A percentile compares a stretch with the other conserved stretches of the same genome.
These are phyloP conservation scores for Mercenaria mercenaria DNA, from an alignment of 1,140 invertebrate species.

Conservation along the genomic window DNA sequence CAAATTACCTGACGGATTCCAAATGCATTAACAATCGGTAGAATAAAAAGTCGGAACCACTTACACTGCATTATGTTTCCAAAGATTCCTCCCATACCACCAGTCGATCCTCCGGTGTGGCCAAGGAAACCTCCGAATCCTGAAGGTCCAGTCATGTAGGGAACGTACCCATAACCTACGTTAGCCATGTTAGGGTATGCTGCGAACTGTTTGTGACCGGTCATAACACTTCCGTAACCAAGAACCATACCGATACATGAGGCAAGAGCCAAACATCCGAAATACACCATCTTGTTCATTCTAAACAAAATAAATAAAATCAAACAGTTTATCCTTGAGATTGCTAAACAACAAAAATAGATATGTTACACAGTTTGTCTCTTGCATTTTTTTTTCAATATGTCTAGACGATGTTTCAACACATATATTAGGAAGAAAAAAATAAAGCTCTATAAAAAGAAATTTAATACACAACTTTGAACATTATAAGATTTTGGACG, in stretches of 20 bases:
- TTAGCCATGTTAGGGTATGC: neutral
- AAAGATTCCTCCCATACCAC: constrained; percentile 11
- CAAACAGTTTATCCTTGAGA: no score
- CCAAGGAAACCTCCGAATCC: neutral
- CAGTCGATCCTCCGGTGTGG: neutral
- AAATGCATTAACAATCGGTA: no score
- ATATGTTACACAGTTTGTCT: no score
- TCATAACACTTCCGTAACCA: constrained; percentile 1
- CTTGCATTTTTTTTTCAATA: no score
- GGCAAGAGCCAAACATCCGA: neutral
- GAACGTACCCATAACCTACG: neutral
- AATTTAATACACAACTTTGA: no score
- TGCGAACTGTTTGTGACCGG: neutral
- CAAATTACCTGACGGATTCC: no score
- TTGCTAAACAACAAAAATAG: no score
- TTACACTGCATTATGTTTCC: neutral
- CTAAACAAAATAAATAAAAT: no score
- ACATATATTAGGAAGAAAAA: no score
- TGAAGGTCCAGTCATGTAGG: neutral
- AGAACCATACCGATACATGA: constrained; percentile 7
- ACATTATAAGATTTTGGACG: no score
- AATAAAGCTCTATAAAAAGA: no score
- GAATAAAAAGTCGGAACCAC: neutral
- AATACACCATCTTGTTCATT: neutral
- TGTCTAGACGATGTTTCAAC: no score